Evolutionary conservation across 2,888 invertebrate species (phyloP).

Genomic region (Unio pictorum): DNA sequence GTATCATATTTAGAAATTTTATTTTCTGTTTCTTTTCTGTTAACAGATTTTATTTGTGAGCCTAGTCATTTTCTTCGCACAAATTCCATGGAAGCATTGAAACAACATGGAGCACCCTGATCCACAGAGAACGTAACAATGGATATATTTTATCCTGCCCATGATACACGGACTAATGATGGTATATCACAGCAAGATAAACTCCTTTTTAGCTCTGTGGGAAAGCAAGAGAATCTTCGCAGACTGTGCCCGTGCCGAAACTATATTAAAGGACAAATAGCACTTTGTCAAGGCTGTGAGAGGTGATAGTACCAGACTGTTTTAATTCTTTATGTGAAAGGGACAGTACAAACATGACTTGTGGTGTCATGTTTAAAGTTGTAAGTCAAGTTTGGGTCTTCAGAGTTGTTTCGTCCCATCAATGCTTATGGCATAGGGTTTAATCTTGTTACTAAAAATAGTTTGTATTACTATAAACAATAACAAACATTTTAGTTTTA

Average conservation of each 20-base stretch:
- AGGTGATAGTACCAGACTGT: slow-evolving; percentile 23
- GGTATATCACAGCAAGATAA: slow-evolving; percentile 64
- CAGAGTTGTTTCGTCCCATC: too few relatives aligned
- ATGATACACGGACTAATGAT: slow-evolving; percentile 43
- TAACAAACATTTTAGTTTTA: too few relatives aligned
- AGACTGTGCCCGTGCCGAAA: slow-evolving; percentile 70
- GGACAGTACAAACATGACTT: too few relatives aligned
- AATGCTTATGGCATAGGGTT: too few relatives aligned
- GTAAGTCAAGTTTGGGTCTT: too few relatives aligned
- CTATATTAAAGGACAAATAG: slow-evolving; percentile 67
- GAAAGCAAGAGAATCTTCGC: slow-evolving; percentile 45
- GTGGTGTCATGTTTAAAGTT: too few relatives aligned
- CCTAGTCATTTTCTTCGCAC: slow-evolving; percentile 65
- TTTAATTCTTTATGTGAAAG: too few relatives aligned
- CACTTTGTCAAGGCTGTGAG: slow-evolving; percentile 65
- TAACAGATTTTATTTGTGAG: slow-evolving; percentile 68
- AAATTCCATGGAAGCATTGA: slow-evolving; percentile 54
- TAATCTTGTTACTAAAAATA: too few relatives aligned
- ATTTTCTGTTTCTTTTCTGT: not conserved
- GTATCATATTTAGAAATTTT: not conserved
- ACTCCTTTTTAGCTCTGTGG: slow-evolving; percentile 69
- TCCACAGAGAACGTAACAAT: slow-evolving; percentile 31
- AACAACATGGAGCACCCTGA: slow-evolving; percentile 45
- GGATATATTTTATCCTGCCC: slow-evolving; percentile 63
- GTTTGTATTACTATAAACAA: too few relatives aligned